Evolutionary conservation across 2,113 vertebrate genomes (phyloP), one percentile per base, ranked within the genome.

Genomic region (Hoplias malabaricus): DNA sequence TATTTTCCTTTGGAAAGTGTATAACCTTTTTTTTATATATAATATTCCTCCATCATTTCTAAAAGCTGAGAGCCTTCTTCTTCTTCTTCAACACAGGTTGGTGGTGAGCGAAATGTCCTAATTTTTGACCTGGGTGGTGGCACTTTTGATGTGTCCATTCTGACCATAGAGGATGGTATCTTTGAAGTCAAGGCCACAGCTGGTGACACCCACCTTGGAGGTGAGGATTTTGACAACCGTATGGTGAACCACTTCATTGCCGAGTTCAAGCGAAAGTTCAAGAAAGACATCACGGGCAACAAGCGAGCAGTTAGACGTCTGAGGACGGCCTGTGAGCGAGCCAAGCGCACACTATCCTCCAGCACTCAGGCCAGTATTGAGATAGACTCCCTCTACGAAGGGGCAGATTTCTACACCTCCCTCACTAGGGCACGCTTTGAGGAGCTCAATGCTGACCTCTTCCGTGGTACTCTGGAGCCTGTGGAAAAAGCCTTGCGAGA

Each of bases 151-250:
- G 95, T 97, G 31, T 96, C 95, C 14, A 92, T 96, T 71, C 88
- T 97, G 80, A 96, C 95, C 21, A 97, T 96, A 46, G 95, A 97
- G n/a, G 95, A 96, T 40, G 96, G 96, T 5, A 96, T 97, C 68
- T 97, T 97, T 80, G 96, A 97, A 85, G 95, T 97, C 29, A 97
- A 96, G 84, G 82, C 96, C 27, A 96, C 96, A 0, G 96, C 95
- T 0, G 95, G 96, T 0, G 96, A 97, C 90, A 97, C 95, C 2
- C 96, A 97, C 78, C 88, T 96, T 80, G 96, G 95, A 0, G 95
- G 96, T 0, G 95, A 96, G 81, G 96, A 97, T 88, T 96, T 97
- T 70, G 96, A 97, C 86, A 96, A 93, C 82, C 91, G 95, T 27
- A 94, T 97, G 88, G 96, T 97, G 21, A 94, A 90, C 88, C 95